Base-by-base conservation (phyloP, 2,113 vertebrate genomes). In the Pristiophorus japonicus region DNA sequence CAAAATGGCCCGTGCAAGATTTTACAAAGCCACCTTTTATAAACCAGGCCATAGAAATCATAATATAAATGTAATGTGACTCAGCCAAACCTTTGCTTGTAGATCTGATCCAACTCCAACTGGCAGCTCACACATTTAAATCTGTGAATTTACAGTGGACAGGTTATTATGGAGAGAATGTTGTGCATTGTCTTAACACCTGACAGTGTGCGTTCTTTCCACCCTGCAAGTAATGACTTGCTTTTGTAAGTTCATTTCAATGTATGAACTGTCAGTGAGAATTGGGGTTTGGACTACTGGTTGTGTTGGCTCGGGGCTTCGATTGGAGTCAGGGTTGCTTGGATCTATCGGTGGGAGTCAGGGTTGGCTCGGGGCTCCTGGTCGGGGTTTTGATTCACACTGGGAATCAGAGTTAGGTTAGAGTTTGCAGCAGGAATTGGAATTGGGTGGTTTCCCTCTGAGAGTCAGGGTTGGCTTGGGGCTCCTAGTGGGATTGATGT, bases 11-110 rank as follows among this genome's bases (percentile, higher is more conserved):
- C 78, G 45, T 81, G 78, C 14, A 81, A 81, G 78, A 81, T 81
- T 81, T 81, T 81, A 81, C 42, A 45, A 81, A 81, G 78, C 78
- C 78, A 45, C 45, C 38, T 81, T 81, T 81, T 81, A 81, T 81
- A 81, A 81, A 81, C 38, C 38, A 45, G 38, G 20, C 38, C 78
- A 20, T 42, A 45, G 38, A 81, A 81, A 38, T 81, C 78, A 42
- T 81, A 81, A 81, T 81, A 81, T 45, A 42, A 81, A 81, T 45
- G 78, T 45, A 81, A 42, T 81, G 78, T 42, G 38, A 18, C 18
- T 81, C 4, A 81, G 38, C 38, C 38, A 45, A 42, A 45, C 38
- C 4, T 42, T 81, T 81, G 78, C 38, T 81, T 81, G 14, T 42
- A 81, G 42, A 81, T 38, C 78, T 81, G 75, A 38, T 42, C 75